Percentiles rank a stretch among this genome's conserved stretches.
Evolutionary conservation across 2,113 vertebrate genomes (phyloP).

Genomic region (Gallinago media): DNA sequence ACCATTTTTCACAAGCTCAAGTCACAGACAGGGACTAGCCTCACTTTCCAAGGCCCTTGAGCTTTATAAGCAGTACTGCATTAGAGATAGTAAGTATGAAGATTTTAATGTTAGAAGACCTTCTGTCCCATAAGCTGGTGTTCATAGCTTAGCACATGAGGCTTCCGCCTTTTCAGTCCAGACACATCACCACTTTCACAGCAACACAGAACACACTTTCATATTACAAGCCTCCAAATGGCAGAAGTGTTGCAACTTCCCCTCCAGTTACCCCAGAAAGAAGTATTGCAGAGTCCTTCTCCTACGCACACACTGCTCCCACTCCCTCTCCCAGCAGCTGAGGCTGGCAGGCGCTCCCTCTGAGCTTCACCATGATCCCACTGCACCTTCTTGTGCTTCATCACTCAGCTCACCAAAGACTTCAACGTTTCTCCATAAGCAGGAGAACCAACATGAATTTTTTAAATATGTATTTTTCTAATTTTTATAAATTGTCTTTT

Average conservation of each 20-base stretch:
- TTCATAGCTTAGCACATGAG: not conserved
- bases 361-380: not conserved
- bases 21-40: not conserved
- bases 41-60: not conserved
- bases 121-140: not conserved
- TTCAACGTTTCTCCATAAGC: not conserved
- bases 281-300: not conserved
- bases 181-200: not conserved
- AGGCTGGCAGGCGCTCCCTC: not conserved
- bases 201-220: not conserved
- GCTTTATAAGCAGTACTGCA: not conserved
- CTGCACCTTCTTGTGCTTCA: not conserved
- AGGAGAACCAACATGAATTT: not conserved
- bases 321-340: not conserved
- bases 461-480: not conserved
- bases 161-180: not conserved
- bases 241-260: not conserved
- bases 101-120: not conserved
- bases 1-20: not conserved
- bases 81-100: not conserved
- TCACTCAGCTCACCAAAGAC: not conserved
- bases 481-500: not conserved
- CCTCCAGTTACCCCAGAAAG: not conserved
- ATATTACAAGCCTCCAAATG: not conserved
- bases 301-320: accelerated